phyloP scores from a whole-genome alignment of 2,113 vertebrate genomes.

The Halichoerus grypus region DNA sequence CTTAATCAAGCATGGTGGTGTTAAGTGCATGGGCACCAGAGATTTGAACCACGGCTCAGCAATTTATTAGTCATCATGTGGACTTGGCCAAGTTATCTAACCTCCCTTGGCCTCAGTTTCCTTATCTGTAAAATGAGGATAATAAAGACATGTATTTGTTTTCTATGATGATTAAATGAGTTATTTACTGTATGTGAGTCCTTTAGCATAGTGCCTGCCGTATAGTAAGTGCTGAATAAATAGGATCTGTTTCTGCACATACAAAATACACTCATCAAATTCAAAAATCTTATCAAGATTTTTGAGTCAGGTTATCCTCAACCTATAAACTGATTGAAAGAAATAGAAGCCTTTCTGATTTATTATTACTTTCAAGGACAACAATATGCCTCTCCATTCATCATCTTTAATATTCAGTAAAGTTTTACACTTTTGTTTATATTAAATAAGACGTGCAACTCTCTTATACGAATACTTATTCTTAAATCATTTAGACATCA shows the following conservation, averaged over 20 bases:
- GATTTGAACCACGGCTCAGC: not conserved
- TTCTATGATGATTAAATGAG: not conserved
- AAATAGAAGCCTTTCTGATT: slow-evolving; percentile 15
- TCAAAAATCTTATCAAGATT: not conserved
- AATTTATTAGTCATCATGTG: not conserved
- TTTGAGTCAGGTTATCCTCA: not conserved
- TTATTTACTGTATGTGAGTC: not conserved
- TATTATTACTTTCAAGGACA: not conserved
- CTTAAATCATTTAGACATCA: not conserved
- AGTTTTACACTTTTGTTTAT: not conserved
- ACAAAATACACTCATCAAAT: not conserved
- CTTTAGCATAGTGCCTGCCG: not conserved
- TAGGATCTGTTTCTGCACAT: not conserved
- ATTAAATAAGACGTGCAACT: not conserved
- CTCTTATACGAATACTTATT: not conserved
- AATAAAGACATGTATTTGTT: not conserved
- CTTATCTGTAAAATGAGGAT: not conserved
- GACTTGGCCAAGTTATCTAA: not conserved
- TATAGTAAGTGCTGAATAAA: not conserved
- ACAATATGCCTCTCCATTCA: not conserved
- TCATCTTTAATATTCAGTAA: not conserved
- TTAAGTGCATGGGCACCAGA: fast-evolving
- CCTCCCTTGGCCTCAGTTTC: not conserved
- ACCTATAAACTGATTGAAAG: not conserved
- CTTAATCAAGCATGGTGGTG: not conserved